Percentiles rank a stretch among this genome's conserved stretches.
phyloP scores from a whole-genome alignment of 2,797 vertebrate genomes.

The Avahi laniger region DNA sequence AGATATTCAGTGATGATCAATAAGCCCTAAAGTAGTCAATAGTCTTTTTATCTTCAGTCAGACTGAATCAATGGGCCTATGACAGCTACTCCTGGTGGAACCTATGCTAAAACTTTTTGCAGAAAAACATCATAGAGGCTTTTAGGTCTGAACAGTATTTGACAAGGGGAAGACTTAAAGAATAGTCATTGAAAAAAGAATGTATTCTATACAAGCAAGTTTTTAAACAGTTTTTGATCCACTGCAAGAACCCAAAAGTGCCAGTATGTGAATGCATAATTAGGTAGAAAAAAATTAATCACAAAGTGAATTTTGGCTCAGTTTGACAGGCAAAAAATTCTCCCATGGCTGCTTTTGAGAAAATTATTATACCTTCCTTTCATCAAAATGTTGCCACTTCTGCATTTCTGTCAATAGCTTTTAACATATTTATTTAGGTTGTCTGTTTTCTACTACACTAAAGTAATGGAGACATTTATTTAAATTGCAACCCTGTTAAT shows the following conservation, averaged over 20 bases:
- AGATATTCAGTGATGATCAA: not conserved
- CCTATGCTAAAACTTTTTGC: not conserved
- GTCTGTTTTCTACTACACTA: conserved; percentile 49
- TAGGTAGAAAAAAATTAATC: conserved; percentile 69
- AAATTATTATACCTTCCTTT: conserved; percentile 77
- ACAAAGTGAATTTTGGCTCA: conserved; percentile 74
- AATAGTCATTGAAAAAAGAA: conserved; percentile 53
- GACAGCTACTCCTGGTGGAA: not conserved
- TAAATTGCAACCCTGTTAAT: conserved; percentile 43
- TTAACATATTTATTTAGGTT: conserved; percentile 70
- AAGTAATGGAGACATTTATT: conserved; percentile 43
- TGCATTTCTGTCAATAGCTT: conserved; percentile 69
- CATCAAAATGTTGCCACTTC: conserved; percentile 75
- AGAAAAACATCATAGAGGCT: conserved; percentile 49
- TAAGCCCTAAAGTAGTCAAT: not conserved
- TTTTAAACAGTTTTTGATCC: conserved; percentile 74
- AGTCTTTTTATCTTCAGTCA: not conserved
- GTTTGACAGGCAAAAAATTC: conserved; percentile 72
- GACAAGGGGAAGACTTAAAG: conserved; percentile 54
- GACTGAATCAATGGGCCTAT: not conserved
- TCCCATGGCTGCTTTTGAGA: conserved; percentile 70
- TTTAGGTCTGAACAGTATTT: conserved; percentile 47
- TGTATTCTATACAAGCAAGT: conserved; percentile 42
- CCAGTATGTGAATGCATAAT: conserved; percentile 72
- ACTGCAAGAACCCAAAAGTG: conserved; percentile 57